These are phyloP conservation scores for Panzeria rudis DNA, from an alignment of 2,888 invertebrate species.

Conservation along the genomic window DNA sequence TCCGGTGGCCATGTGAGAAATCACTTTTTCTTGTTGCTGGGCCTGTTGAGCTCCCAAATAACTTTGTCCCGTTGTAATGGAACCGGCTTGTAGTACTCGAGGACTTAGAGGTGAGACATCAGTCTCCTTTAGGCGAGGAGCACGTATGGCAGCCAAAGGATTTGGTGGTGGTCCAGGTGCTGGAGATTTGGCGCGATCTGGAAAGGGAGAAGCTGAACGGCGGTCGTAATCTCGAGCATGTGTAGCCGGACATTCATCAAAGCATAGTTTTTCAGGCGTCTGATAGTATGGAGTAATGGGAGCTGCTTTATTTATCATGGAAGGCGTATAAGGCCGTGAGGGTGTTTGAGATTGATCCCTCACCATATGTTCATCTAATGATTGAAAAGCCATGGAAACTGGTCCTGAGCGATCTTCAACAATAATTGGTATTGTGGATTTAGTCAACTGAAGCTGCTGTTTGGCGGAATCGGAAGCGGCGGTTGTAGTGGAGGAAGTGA, in stretches of 20 bases:
- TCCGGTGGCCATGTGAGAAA: conserved; percentile 84
- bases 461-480: conserved; percentile 53
- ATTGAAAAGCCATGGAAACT: conserved; percentile 87
- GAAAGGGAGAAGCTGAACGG: conserved; percentile 88
- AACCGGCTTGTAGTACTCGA: conserved; percentile 80
- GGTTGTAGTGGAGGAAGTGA: conserved; percentile 40
- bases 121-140: conserved; percentile 86
- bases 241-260: conserved; percentile 87
- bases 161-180: conserved; percentile 89
- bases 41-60: conserved; percentile 79
- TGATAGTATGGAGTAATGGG: conserved; percentile 92
- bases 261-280: conserved; percentile 87
- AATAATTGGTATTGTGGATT: conserved; percentile 79
- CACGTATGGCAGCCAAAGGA: conserved; percentile 86
- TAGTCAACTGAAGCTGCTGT: conserved; percentile 68
- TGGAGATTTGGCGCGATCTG: conserved; percentile 88
- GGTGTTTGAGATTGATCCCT: conserved; percentile 80
- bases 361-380: conserved; percentile 85
- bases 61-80: conserved; percentile 83
- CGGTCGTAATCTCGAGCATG: conserved; percentile 87
- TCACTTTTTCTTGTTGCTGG: conserved; percentile 79
- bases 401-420: conserved; percentile 85
- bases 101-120: conserved; percentile 76
- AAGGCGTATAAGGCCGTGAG: conserved; percentile 87
- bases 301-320: conserved; percentile 88